Evolutionary conservation across 2,797 vertebrate genomes (phyloP).

Genomic region (Xiphophorus birchmanni): DNA sequence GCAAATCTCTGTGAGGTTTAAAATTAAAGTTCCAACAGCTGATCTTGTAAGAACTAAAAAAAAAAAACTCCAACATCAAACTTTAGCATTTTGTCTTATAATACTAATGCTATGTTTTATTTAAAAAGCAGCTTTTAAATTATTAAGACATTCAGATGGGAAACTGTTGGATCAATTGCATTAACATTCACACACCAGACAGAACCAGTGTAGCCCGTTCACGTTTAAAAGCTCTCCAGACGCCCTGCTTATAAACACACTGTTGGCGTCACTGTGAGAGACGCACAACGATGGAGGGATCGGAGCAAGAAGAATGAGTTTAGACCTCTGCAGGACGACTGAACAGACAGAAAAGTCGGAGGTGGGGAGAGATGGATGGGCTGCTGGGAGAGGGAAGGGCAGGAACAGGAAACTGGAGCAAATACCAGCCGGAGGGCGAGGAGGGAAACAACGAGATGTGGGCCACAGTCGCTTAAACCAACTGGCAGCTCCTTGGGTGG

Average conservation of each 20-base stretch:
- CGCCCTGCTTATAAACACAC: conserved; percentile 48
- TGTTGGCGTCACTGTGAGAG: neutral
- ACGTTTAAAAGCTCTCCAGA: conserved; percentile 9
- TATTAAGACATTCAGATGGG: neutral
- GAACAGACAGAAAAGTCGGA: neutral
- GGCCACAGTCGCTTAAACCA: conserved; percentile 37
- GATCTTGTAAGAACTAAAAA: neutral
- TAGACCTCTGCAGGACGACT: conserved; percentile 1
- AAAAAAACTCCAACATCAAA: neutral
- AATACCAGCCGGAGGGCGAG: conserved; percentile 29
- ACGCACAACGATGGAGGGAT: conserved; percentile 13
- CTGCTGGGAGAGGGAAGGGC: conserved; percentile 24
- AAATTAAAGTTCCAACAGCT: neutral
- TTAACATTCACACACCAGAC: neutral
- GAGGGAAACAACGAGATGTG: conserved; percentile 39
- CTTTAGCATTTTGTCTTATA: neutral
- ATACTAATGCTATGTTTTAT: neutral
- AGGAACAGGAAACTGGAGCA: conserved; percentile 47
- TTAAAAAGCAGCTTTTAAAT: neutral
- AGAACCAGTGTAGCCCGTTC: neutral
- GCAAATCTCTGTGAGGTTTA: neutral
- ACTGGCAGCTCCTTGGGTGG: conserved; percentile 42
- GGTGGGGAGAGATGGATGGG: conserved; percentile 28
- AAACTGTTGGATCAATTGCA: neutral
- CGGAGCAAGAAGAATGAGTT: conserved; percentile 48